Evolutionary conservation across 2,888 invertebrate species (phyloP), one percentile per base, ranked within the genome.

Genomic region (Chromoteleia sp.): DNA sequence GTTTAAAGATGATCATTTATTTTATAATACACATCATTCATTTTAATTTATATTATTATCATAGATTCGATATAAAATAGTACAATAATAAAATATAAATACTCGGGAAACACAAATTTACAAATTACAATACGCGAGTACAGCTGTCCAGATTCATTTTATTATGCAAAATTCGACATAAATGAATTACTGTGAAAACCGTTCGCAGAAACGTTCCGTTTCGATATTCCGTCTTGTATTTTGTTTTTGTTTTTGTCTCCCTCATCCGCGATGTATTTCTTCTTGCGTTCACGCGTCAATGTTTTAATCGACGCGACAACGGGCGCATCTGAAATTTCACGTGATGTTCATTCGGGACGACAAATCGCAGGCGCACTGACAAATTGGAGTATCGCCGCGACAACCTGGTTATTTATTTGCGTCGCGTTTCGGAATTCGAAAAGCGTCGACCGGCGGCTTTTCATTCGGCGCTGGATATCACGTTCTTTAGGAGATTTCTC

Each of bases 281-380:
- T 74, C 74, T 61, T 63, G 68, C 74, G 61, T 68, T 67, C 43
- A 33, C 74, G 61, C 68, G 80, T 80, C 67, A 74, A 80, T 70
- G 63, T 75, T 80, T 80, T 70, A 75, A 80, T 80, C 80, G 70
- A 75, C 45, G 74, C 58, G 65, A 65, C 65, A 58, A 77, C 63
- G 43, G 52, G 43, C 78, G 78, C 63, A 71, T 63, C 67, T 79
- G 73, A 65, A 58, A 75, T 73, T 74, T 68, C 59, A 61, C 67
- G 58, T 48, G 80, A 67, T 41, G 41, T 15, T 45, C 63, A 30
- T 43, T 14, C 39, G 56, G 19, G 45, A 50, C 45, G 67, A 74
- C 54, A 74, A 74, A 74, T 70, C 54, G 75, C 58, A 43, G 17
- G 17, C 41, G 50, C 61, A 52, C 68, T 68, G 79, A 79, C 79